Evolutionary conservation across 2,797 vertebrate species (phyloP), one percentile per base, ranked within the genome.

Genomic region (Lerista edwardsae): DNA sequence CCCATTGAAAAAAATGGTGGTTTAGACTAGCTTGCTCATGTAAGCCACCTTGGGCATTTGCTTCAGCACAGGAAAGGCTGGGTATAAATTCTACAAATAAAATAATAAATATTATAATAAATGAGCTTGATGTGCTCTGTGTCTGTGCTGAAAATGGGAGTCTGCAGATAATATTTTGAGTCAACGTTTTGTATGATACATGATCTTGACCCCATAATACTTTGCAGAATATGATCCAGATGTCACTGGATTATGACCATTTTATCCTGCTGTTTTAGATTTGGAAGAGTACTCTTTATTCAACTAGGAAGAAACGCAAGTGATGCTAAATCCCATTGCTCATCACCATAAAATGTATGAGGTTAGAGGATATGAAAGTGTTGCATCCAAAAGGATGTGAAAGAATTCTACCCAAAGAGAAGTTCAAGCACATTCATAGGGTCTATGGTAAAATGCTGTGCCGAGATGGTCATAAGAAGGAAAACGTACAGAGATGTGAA

Each of bases 281-380:
- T 90, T 91, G 79, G 91, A 91, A 93, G 90, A 82, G 14, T 88
- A 2, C 59, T 86, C 75, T 92, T 90, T 88, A 69, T 91, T 87
- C 81, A 83, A 6, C 36, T 73, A 65, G 80, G 77, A 78, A 89
- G 68, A 93, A 92, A 90, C 91, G 82, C 17, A 90, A 82, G 79
- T 85, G 77, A 75, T 80, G 67, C 75, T 39, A 93, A 95, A 86
- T 94, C 92, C 88, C 93, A 85, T 69, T 91, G 78, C 91, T 94
- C 85, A 94, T 96, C 94, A 94, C 65, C 90, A 93, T 92, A 92
- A 91, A 93, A 88, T 80, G 84, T 31, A 72, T 88, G 87, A 89
- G 79, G 83, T 85, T 83, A 77, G 83, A 91, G 87, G 79, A 94
- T 89, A 91, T 90, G 82, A 94, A 93, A 94, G 87, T 59, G 25